These are phyloP conservation scores for Cossypha dichroa DNA, from an alignment of 2,797 vertebrate species.

Conservation along the genomic window DNA sequence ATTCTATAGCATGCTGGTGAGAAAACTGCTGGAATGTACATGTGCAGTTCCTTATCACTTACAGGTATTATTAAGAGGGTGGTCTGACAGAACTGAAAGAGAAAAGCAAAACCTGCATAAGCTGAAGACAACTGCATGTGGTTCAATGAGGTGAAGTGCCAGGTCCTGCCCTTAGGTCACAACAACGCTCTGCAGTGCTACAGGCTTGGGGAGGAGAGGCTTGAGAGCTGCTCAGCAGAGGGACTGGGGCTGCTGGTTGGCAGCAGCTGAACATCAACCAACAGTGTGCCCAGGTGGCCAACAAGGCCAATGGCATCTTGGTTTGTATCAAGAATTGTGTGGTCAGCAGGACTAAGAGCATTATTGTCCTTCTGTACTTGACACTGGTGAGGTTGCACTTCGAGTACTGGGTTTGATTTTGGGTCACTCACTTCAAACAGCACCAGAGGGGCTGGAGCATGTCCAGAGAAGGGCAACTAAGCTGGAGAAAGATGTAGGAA, in stretches of 20 bases:
- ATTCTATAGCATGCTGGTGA: not conserved
- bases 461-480: not conserved
- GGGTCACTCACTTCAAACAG: not conserved
- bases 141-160: not conserved
- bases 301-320: not conserved
- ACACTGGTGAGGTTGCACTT: rapidly evolving
- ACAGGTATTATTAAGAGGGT: not conserved
- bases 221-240: not conserved
- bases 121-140: not conserved
- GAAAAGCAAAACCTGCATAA: not conserved
- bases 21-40: not conserved
- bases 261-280: not conserved
- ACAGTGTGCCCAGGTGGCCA: not conserved
- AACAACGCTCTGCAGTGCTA: not conserved
- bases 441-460: not conserved
- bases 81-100: not conserved
- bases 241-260: not conserved
- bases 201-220: not conserved
- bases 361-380: not conserved
- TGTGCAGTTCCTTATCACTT: not conserved
- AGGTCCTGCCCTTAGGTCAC: not conserved
- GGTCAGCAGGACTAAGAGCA: not conserved
- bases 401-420: not conserved
- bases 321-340: not conserved
- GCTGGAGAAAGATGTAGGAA: not conserved